Evolutionary conservation across 2,113 vertebrate genomes (phyloP), one percentile per base, ranked within the genome.

Genomic region (Gasterosteus nipponicus): DNA sequence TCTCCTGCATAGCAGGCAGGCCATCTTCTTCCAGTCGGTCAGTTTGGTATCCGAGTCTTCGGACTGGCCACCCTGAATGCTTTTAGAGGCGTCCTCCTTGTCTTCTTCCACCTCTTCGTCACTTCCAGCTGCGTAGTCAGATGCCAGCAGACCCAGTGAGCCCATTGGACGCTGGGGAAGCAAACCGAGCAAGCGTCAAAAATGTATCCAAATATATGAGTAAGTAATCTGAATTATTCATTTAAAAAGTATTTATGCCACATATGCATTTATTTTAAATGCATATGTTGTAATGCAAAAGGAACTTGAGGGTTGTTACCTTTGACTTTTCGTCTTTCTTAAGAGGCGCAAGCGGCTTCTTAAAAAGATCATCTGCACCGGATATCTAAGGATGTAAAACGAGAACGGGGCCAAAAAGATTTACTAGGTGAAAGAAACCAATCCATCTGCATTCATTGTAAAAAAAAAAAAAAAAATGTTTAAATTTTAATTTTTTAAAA

Each of bases 11-110:
- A 99, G 94, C 84, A 99, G 93, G 73, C 97, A 99, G 68, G 97
- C 97, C 94, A 99, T 95, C 89, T 99, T 99, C 88, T 96, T 98
- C 97, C 97, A 99, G 94, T 99, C 97, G 0, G 97, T 99, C 88
- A 99, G 93, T 87, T 95, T 96, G 86, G 96, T 96, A 0, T 97
- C 96, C 0, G 91, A 94, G 22, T 90, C 94, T 44, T 96, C 93
- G 19, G 94, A 83, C 72, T 93, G 95, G 46, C 91, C 91, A 12
- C 88, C 90, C 0, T 72, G 89, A 69, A 80, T 78, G 71, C 92
- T 93, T 65, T 92, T 94, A 5, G 91, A 42, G 2, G 90, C 88
- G 11, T 96, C 95, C 31, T 96, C 94, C n/a, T 96, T 96, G 15
- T 97, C 96, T 39, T 98, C 97, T 69, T 98, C 95, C 63, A 96